These are phyloP conservation scores for Nothobranchius kuhntae DNA, from an alignment of 2,113 vertebrate species.

Conservation along the genomic window DNA sequence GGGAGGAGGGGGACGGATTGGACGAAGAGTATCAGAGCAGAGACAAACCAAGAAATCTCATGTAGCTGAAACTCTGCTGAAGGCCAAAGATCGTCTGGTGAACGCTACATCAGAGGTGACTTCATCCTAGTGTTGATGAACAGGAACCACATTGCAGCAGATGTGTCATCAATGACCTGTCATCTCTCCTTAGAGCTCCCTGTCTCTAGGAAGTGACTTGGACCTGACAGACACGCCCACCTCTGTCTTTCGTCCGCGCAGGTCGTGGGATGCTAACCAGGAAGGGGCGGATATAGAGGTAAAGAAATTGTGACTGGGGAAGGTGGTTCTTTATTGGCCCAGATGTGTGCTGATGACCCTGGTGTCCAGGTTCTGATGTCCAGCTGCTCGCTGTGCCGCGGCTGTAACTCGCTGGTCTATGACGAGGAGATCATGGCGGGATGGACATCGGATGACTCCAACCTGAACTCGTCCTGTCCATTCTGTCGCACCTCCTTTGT, in stretches of 20 bases:
- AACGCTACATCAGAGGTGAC: slow-evolving; percentile 87
- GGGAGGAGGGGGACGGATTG: slow-evolving; percentile 11
- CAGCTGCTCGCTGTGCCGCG: slow-evolving; percentile 88
- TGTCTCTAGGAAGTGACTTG: slow-evolving; percentile 88
- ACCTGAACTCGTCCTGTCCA: slow-evolving; percentile 91
- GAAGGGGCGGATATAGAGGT: slow-evolving; percentile 85
- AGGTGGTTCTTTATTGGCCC: fast-evolving
- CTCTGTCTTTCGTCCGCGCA: slow-evolving; percentile 74
- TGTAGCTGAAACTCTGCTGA: slow-evolving; percentile 80
- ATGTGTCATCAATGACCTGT: not conserved
- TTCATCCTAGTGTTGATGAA: not conserved
- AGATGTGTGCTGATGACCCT: not conserved
- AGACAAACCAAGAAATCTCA: slow-evolving; percentile 78
- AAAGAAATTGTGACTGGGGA: not conserved
- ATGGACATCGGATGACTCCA: slow-evolving; percentile 94
- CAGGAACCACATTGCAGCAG: not conserved
- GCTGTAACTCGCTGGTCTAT: slow-evolving; percentile 86
- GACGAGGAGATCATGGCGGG: slow-evolving; percentile 97
- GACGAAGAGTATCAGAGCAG: slow-evolving; percentile 72
- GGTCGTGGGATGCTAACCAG: slow-evolving; percentile 79
- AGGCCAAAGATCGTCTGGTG: slow-evolving; percentile 84
- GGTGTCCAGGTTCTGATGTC: slow-evolving; percentile 81
- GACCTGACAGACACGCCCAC: slow-evolving; percentile 83
- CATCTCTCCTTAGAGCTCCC: slow-evolving; percentile 80
- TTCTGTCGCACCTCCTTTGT: slow-evolving; percentile 88